Percentiles rank a stretch among this genome's conserved stretches.
Evolutionary conservation across 1,140 invertebrate genomes (phyloP).

Genomic region (Sycobia sp.): DNA sequence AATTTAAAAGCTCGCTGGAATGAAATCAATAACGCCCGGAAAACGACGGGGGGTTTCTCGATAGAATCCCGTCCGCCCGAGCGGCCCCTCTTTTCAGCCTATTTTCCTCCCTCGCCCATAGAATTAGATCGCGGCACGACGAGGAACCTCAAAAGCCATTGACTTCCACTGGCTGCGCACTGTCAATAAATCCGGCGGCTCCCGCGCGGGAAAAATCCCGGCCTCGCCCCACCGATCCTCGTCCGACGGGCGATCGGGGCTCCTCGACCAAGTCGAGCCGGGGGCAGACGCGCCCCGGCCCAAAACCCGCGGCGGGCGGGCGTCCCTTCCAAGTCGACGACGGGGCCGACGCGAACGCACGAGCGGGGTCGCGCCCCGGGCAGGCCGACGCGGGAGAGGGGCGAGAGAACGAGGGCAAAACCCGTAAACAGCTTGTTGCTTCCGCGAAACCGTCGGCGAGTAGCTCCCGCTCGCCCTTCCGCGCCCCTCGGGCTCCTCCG

Average conservation of each 20-base stretch:
- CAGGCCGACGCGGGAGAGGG: conserved; percentile 1
- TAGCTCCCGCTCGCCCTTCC: conserved; percentile 25
- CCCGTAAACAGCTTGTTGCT: conserved; percentile 64
- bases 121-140: conserved; percentile 2
- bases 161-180: background rate
- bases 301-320: too few relatives aligned
- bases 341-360: too few relatives aligned
- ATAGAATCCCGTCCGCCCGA: too few relatives aligned
- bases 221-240: conserved; percentile 6
- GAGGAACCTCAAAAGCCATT: conserved; percentile 13
- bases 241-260: conserved; percentile 32
- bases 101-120: background rate
- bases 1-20: too few relatives aligned
- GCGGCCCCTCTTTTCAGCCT: too few relatives aligned
- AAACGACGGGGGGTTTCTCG: too few relatives aligned
- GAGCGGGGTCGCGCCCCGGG: too few relatives aligned
- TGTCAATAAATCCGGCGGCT: conserved; percentile 21
- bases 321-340: too few relatives aligned
- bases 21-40: too few relatives aligned
- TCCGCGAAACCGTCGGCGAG: conserved; percentile 50
- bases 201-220: background rate
- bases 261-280: conserved; percentile 22
- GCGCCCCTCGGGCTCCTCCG: too few relatives aligned
- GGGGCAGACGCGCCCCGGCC: too few relatives aligned
- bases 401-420: conserved; percentile 41